A percentile compares a stretch with the other conserved stretches of the same genome.
These are phyloP conservation scores for Haliaeetus leucogaster DNA, from an alignment of 2,113 vertebrate species.

Conservation along the genomic window DNA sequence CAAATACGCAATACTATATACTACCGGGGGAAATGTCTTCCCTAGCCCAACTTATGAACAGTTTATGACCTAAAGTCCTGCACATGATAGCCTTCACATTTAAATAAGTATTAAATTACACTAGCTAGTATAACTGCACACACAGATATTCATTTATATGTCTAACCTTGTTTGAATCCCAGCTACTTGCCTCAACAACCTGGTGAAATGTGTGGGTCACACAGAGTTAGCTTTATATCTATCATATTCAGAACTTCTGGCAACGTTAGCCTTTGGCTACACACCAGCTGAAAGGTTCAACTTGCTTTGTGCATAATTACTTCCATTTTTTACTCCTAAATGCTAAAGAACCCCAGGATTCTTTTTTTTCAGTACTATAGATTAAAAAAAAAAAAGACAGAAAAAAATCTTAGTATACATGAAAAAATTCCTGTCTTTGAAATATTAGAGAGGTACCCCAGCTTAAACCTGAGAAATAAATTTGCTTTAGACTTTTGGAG, in stretches of 20 bases:
- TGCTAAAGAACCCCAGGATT: not conserved
- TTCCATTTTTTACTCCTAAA: not conserved
- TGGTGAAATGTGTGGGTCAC: not conserved
- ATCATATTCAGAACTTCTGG: not conserved
- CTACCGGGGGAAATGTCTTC: not conserved
- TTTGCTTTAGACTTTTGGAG: not conserved
- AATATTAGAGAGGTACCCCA: not conserved
- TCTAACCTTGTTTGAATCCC: not conserved
- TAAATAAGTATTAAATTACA: conserved; percentile 5
- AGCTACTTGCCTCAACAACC: not conserved
- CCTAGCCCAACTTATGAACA: not conserved
- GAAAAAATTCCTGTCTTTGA: not conserved
- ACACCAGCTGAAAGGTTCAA: not conserved
- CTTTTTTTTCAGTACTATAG: not conserved
- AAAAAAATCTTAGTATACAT: not conserved
- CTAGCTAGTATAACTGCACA: not conserved
- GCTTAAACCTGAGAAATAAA: not conserved
- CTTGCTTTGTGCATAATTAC: not conserved
- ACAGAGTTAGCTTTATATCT: not conserved
- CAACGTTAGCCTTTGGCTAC: not conserved
- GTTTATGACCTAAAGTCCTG: not conserved
- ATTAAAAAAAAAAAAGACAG: not conserved
- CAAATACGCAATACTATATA: not conserved
- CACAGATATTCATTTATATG: not conserved
- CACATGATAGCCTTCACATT: not conserved